These are phyloP conservation scores for Neogobius melanostomus DNA, from an alignment of 2,113 vertebrate genomes.

Conservation along the genomic window DNA sequence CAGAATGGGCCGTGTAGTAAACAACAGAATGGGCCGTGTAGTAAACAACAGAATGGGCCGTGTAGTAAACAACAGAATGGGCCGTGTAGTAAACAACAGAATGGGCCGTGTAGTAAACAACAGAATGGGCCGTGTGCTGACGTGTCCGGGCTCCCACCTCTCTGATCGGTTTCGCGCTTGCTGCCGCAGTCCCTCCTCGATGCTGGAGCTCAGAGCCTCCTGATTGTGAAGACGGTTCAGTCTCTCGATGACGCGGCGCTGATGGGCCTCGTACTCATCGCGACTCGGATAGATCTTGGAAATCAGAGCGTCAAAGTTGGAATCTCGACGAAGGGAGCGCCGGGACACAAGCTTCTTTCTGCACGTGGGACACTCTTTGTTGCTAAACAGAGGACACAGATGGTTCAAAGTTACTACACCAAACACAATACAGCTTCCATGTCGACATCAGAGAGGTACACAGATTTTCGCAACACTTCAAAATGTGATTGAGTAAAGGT, in stretches of 20 bases:
- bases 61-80: too few relatives aligned
- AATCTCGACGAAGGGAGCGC: constrained; percentile 85
- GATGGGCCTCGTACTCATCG: constrained; percentile 91
- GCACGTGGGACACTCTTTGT: constrained; percentile 92
- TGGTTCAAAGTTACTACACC: not conserved
- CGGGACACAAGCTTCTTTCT: constrained; percentile 91
- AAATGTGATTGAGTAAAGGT: too few relatives aligned
- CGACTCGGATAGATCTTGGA: constrained; percentile 92
- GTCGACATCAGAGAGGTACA: too few relatives aligned
- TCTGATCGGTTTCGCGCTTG: constrained; percentile 87
- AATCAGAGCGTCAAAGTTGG: constrained; percentile 90
- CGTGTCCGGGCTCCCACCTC: constrained; percentile 20
- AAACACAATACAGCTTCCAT: too few relatives aligned
- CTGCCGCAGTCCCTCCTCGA: constrained; percentile 88
- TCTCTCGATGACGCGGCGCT: constrained; percentile 85
- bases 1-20: too few relatives aligned
- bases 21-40: too few relatives aligned
- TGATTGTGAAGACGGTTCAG: constrained; percentile 89
- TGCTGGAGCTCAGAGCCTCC: constrained; percentile 88
- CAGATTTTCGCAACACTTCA: too few relatives aligned
- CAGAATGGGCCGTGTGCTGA: too few relatives aligned
- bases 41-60: too few relatives aligned
- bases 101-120: too few relatives aligned
- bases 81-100: too few relatives aligned
- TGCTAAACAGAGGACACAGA: constrained; percentile 63